Base-by-base conservation (phyloP, 2,113 vertebrate species). In the Alectura lathami region DNA sequence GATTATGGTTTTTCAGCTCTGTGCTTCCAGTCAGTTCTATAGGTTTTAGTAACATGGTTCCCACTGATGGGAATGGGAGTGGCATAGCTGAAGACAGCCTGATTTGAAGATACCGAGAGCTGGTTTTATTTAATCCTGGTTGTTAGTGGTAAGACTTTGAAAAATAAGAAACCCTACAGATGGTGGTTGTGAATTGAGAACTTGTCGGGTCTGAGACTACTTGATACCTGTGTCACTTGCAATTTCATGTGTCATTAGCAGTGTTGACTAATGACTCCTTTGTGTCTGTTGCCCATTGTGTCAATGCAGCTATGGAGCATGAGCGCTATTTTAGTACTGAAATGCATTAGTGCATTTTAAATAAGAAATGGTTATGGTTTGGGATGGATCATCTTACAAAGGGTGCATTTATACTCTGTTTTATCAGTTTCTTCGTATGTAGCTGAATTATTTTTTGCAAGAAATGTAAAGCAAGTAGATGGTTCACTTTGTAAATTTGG, bases 211-310 rank as follows among this genome's bases (percentile, higher is more conserved):
- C 69, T 8, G 17, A 74, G 34, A 34, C 40, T 86, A 54, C 87
- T 89, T 84, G 60, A 17, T 87, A 69, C 50, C 48, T 86, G 70
- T 88, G 45, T 91, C 88, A 59, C 69, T 95, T 93, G 67, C 13
- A 48, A 53, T 93, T 94, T 73, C 23, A 7, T 50, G 17, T 96
- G 60, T 95, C 94, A 94, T 98, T 96, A 97, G 72, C 82, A 79
- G 48, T 81, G 54, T 81, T 91, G 70, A 91, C 43, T 96, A 93
- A 95, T 95, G 88, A 97, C 95, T 97, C 93, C 93, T 98, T 97
- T 98, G 97, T 98, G 95, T 94, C 87, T 93, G 78, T 94, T 94
- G 93, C 73, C 86, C 88, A 77, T 96, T 97, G 95, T 97, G 88
- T 95, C 94, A 92, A 20, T 87, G 76, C 63, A 91, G 78, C 87